These are phyloP conservation scores for Macquaria ambigua DNA, from an alignment of 2,113 vertebrate species.

Conservation along the genomic window DNA sequence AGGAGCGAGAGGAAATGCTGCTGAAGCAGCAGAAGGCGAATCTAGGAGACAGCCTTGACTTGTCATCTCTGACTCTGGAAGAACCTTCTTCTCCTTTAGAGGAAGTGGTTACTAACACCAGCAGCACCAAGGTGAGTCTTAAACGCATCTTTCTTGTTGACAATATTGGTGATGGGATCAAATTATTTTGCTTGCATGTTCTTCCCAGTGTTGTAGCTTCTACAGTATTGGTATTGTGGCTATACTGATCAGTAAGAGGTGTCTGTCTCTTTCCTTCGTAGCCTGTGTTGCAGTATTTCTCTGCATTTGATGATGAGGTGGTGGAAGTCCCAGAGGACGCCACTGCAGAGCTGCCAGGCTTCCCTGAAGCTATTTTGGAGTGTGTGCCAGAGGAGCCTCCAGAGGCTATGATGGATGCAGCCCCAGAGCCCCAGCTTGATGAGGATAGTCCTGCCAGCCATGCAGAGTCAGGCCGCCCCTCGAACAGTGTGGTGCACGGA, in stretches of 20 bases:
- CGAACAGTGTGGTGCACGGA: conserved; percentile 80
- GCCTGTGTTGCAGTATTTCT: conserved; percentile 89
- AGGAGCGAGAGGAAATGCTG: conserved; percentile 89
- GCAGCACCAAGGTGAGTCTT: conserved; percentile 75
- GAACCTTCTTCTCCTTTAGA: conserved; percentile 75
- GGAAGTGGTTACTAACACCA: conserved; percentile 76
- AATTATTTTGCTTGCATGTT: not conserved
- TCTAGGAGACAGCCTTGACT: conserved; percentile 61
- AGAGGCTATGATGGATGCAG: conserved; percentile 49
- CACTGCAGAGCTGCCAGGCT: conserved; percentile 64
- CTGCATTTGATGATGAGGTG: conserved; percentile 92
- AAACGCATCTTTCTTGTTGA: not conserved
- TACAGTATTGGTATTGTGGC: not conserved
- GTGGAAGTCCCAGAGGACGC: conserved; percentile 57
- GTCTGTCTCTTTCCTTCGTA: conserved; percentile 50
- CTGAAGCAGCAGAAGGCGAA: conserved; percentile 73
- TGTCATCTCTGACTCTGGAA: conserved; percentile 87
- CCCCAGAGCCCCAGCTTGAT: conserved; percentile 60
- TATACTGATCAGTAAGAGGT: not conserved
- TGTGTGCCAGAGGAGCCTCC: conserved; percentile 75
- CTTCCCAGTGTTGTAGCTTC: not conserved
- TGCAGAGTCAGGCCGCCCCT: conserved; percentile 67
- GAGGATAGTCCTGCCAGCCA: conserved; percentile 70
- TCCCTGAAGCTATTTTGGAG: conserved; percentile 70
- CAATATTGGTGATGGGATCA: not conserved